Evolutionary conservation across 2,888 invertebrate species (phyloP), one percentile per base, ranked within the genome.

Genomic region (Diabrotica balteata): DNA sequence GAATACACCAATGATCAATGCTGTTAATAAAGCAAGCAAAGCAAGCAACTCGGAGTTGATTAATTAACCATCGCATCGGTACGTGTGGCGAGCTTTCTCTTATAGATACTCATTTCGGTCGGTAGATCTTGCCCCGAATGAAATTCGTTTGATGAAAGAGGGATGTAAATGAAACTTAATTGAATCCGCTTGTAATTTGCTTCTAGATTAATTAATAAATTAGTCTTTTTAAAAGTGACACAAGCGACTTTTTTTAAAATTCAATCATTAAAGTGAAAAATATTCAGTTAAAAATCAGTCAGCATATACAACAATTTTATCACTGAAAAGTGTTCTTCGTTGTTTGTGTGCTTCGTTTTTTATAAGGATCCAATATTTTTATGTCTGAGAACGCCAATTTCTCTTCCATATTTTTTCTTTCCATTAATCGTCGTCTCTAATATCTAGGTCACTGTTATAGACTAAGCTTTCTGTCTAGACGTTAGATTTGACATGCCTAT

Each of bases 31-130:
- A 80, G 79, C 78, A 80, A 80, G 80, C 80, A 79, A 80, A 80
- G 80, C 80, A 79, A 80, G 76, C 71, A 75, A 73, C 77, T 78
- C 76, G 75, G 83, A 83, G 81, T 83, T 84, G 83, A 84, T 83
- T 84, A 84, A 84, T 84, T 84, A 84, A 82, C 82, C 83, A 82
- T 81, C 81, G 81, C 83, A 82, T 81, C 81, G 81, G 80, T 82
- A 82, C 81, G 80, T 80, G 79, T 68, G 79, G 78, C 79, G 75
- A 76, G 79, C 80, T 80, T 80, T 79, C 80, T 79, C 78, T 75
- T 76, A 68, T 57, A 73, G 62, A 68, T 67, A 68, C 66, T 65
- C 66, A 66, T 59, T 67, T 59, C 66, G 66, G 62, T 67, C 72
- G 68, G 59, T 59, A 68, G 63, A 53, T 66, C 60, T 68, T 72